Evolutionary conservation across 2,113 vertebrate genomes (phyloP).

Genomic region (Chionomys nivalis): DNA sequence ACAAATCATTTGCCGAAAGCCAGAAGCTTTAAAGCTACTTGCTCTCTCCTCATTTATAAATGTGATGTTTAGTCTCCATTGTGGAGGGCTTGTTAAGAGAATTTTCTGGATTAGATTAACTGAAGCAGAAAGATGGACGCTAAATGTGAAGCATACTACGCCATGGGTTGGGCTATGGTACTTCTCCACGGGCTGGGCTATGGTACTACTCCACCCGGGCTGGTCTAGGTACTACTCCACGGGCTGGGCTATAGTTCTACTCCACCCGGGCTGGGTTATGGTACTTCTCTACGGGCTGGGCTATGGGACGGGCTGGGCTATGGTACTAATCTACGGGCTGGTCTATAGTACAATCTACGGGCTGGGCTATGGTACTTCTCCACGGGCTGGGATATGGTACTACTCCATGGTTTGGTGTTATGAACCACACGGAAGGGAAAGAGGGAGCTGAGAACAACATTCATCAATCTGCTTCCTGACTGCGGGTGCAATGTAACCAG

Average conservation of each 20-base stretch:
- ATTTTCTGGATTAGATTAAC: not conserved
- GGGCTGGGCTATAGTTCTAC: rapidly evolving
- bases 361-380: not conserved
- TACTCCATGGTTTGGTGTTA: not conserved
- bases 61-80: not conserved
- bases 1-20: not conserved
- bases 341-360: not conserved
- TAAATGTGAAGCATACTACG: not conserved
- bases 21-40: not conserved
- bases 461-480: not conserved
- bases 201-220: not conserved
- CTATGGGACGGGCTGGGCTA: no score
- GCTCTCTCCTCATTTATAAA: not conserved
- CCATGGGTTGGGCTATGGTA: not conserved
- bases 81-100: not conserved
- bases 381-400: not conserved
- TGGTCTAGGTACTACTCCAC: no score
- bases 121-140: not conserved
- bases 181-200: no score
- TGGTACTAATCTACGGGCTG: not conserved
- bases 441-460: not conserved
- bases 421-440: not conserved
- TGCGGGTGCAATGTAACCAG: not conserved
- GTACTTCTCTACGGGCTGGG: no score
- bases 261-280: not conserved